phyloP scores from a whole-genome alignment of 2,888 invertebrate genomes.

The Perdita meconis region DNA sequence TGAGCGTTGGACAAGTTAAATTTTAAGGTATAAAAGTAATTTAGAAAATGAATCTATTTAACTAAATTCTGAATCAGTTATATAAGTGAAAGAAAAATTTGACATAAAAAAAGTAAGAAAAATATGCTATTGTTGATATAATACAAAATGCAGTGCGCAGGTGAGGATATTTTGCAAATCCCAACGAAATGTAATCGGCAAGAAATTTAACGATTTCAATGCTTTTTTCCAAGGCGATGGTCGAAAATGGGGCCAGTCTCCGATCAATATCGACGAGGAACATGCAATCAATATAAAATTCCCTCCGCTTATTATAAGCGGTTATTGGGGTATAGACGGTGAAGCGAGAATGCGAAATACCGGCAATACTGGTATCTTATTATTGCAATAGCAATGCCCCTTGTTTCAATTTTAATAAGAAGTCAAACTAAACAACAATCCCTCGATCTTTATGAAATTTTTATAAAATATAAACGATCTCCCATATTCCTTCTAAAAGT shows the following conservation, averaged over 20 bases:
- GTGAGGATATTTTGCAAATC: constrained; percentile 21
- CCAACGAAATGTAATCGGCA: neutral
- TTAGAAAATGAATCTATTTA: no score
- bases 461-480: neutral
- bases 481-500: neutral
- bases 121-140: neutral
- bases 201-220: neutral
- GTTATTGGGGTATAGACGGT: constrained; percentile 77
- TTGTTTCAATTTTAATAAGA: no score
- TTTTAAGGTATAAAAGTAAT: no score
- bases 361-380: constrained; percentile 68
- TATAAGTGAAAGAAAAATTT: neutral
- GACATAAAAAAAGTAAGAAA: neutral
- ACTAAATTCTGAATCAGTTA: no score
- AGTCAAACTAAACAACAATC: neutral
- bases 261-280: constrained; percentile 72
- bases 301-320: constrained; percentile 72
- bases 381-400: no score
- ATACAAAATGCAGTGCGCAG: constrained; percentile 59
- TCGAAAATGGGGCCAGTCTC: constrained; percentile 71
- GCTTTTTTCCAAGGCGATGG: constrained; percentile 47
- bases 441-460: neutral
- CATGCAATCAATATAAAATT: constrained; percentile 55
- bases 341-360: constrained; percentile 71
- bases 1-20: no score